A percentile compares a stretch with the other conserved stretches of the same genome.
These are phyloP conservation scores for Hozukius guyotensis DNA, from an alignment of 2,797 vertebrate genomes.

Conservation along the genomic window DNA sequence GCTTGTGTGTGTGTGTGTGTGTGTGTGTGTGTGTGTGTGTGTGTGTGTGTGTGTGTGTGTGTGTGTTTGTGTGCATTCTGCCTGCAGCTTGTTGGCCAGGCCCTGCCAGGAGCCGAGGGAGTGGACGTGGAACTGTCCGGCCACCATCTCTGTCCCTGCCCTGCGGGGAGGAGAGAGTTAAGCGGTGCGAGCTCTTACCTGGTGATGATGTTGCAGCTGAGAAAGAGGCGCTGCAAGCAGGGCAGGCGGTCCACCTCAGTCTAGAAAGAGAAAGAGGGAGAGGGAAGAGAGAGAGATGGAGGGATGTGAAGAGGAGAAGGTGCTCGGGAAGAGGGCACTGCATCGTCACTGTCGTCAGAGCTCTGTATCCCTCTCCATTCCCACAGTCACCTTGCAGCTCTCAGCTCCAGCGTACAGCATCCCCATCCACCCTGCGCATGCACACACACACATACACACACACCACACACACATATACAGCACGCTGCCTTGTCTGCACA, in stretches of 20 bases:
- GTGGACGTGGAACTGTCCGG: slow-evolving; percentile 48
- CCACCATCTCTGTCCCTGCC: slow-evolving; percentile 50
- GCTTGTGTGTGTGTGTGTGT: slow-evolving; percentile 5
- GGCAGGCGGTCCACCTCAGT: slow-evolving; percentile 95
- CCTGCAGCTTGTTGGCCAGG: slow-evolving; percentile 29
- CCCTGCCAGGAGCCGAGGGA: slow-evolving; percentile 43
- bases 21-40: too few relatives aligned
- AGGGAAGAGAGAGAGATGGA: slow-evolving; percentile 60
- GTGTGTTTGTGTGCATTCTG: slow-evolving; percentile 5
- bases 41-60: too few relatives aligned
- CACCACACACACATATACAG: slow-evolving; percentile 55
- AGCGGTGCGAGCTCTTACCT: slow-evolving; percentile 86
- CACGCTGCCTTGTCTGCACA: slow-evolving; percentile 80
- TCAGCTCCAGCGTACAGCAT: slow-evolving; percentile 81
- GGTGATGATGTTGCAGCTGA: slow-evolving; percentile 97
- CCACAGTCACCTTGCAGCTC: slow-evolving; percentile 86
- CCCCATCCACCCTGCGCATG: slow-evolving; percentile 80
- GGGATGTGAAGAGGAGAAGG: slow-evolving; percentile 60
- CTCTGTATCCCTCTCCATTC: slow-evolving; percentile 75
- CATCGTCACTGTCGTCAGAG: slow-evolving; percentile 70
- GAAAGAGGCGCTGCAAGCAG: slow-evolving; percentile 93
- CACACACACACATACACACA: slow-evolving; percentile 67
- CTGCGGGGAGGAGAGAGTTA: slow-evolving; percentile 72
- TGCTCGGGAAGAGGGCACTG: slow-evolving; percentile 59
- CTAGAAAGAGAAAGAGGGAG: slow-evolving; percentile 79